Evolutionary conservation across 2,888 invertebrate genomes (phyloP), one percentile per base, ranked within the genome.

Genomic region (Amblyteles armatorius): DNA sequence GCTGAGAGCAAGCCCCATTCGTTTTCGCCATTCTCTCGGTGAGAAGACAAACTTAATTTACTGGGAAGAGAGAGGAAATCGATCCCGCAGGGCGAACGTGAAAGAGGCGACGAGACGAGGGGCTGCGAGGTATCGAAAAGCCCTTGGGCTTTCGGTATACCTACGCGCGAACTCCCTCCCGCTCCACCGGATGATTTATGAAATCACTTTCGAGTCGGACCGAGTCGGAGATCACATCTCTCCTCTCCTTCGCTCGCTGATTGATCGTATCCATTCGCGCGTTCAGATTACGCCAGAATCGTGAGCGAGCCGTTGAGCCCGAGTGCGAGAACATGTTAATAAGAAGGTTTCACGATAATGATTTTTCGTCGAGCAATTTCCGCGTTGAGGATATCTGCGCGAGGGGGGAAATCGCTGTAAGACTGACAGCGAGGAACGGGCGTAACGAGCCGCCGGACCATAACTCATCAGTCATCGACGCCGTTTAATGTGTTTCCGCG

Each of bases 151-250:
- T 82, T 71, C 55, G 55, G 29, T 60, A 48, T 74, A 63, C 57
- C n/a, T 40, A 60, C 36, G 44, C 48, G 55, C 48, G 84, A 79
- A 76, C 74, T 69, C 44, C 82, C 67, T 55, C 50, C 40, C 5
- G 52, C 55, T 26, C 40, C 60, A 74, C 69, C 84, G 77, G 74
- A 85, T 85, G 84, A 85, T 85, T 85, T 85, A 85, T 85, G 82
- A 85, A 85, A 85, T 85, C 82, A 85, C 84, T 85, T 81, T 85
- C 79, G 71, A 85, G 82, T 82, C 82, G 76, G 82, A 22, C 74
- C 71, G 78, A 48, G 44, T 82, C 82, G 73, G 36, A 77, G 74
- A 79, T 73, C 63, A 63, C 44, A 78, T 76, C 76, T 52, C 50
- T 80, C 71, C 79, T 72, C 76, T 76, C 73, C 57, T 36, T 76